Evolutionary conservation across 2,888 invertebrate genomes (phyloP).

Genomic region (Phengaris arion): DNA sequence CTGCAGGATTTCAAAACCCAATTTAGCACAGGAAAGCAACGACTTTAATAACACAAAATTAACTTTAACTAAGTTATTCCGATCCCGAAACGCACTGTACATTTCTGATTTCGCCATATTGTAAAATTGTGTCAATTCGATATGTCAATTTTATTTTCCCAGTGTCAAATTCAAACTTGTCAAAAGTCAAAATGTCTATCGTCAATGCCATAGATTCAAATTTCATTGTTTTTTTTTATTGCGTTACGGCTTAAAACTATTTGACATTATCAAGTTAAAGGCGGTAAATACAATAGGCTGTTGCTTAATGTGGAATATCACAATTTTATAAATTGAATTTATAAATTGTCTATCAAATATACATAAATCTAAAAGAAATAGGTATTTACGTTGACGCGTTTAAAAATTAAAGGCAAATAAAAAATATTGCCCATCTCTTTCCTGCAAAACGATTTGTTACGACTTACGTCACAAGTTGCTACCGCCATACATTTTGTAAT

Average conservation of each 20-base stretch:
- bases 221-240: background rate
- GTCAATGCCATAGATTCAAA: too few species aligned
- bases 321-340: too few species aligned
- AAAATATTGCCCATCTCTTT: too few species aligned
- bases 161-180: background rate
- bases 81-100: background rate
- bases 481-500: too few species aligned
- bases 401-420: too few species aligned
- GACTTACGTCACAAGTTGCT: too few species aligned
- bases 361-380: too few species aligned
- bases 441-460: too few species aligned
- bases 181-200: background rate
- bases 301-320: too few species aligned
- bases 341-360: too few species aligned
- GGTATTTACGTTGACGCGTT: too few species aligned
- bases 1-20: background rate
- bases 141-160: background rate
- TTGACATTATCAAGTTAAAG: background rate
- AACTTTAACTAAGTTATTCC: background rate
- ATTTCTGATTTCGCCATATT: slow-evolving; percentile 23
- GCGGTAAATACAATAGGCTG: too few species aligned
- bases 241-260: background rate
- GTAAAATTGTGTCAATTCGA: background rate
- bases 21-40: background rate
- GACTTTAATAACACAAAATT: background rate